Evolutionary conservation across 2,888 invertebrate species (phyloP).

Genomic region (Arenicola marina): DNA sequence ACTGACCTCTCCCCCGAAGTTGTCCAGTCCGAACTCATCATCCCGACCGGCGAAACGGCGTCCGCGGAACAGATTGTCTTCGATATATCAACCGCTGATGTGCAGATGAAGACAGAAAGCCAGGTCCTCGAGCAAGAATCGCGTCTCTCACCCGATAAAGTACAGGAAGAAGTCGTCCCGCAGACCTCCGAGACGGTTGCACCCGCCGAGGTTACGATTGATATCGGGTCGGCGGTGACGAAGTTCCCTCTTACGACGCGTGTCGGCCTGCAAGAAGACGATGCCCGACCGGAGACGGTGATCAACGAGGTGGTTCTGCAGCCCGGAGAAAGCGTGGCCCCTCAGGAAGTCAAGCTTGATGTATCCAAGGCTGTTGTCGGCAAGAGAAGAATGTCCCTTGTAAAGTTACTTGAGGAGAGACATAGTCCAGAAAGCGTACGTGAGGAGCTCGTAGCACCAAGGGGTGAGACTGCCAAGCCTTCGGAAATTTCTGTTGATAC

Average conservation of each 20-base stretch:
- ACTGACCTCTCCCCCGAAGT: neutral
- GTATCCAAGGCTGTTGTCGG: neutral
- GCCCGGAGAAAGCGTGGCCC: slow-evolving; percentile 1
- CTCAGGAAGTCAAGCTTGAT: slow-evolving; percentile 9
- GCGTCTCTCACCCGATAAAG: neutral
- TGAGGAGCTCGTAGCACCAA: neutral
- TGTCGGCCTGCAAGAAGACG: slow-evolving; percentile 10
- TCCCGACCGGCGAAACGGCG: neutral
- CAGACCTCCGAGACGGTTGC: neutral
- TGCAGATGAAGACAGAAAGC: slow-evolving; percentile 1
- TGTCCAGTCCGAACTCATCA: slow-evolving; percentile 5
- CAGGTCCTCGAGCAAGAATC: neutral
- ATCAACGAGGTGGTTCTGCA: slow-evolving; percentile 3
- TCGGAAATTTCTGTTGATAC: slow-evolving; percentile 1
- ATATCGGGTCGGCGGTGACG: neutral
- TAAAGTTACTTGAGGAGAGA: neutral
- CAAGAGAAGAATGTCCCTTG: neutral
- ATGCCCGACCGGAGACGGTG: slow-evolving; percentile 7
- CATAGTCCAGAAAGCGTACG: neutral
- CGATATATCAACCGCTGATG: slow-evolving; percentile 4
- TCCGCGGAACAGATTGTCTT: slow-evolving; percentile 5
- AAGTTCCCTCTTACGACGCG: neutral
- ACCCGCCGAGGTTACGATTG: neutral
- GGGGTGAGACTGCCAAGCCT: neutral
- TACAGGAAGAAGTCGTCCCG: neutral